phyloP scores from a whole-genome alignment of 2,797 vertebrate species.

The Characodon lateralis region DNA sequence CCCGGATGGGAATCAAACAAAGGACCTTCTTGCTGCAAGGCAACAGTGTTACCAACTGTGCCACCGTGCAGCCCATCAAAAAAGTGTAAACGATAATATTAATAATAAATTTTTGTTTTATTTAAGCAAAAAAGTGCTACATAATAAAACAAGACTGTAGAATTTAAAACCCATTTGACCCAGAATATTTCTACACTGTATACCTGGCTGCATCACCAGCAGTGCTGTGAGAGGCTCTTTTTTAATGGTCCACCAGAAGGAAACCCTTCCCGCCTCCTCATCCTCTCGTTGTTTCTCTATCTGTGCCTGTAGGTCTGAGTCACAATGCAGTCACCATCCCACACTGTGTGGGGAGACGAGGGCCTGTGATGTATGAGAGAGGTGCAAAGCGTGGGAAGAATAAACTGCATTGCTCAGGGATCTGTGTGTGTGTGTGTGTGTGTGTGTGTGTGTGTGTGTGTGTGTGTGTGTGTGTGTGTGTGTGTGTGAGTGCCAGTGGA shows the following conservation, averaged over 20 bases:
- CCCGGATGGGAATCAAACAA: no score
- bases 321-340: constrained; percentile 77
- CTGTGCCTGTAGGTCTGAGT: constrained; percentile 68
- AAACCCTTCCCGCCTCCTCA: constrained; percentile 49
- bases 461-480: constrained; percentile 3
- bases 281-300: constrained; percentile 44
- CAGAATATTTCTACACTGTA: neutral
- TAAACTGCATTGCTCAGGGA: constrained; percentile 67
- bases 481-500: constrained; percentile 32
- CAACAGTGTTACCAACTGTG: no score
- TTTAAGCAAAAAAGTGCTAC: no score
- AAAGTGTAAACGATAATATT: no score
- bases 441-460: constrained; percentile 28
- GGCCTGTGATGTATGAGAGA: constrained; percentile 74
- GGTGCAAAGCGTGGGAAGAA: constrained; percentile 74
- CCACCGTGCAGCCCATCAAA: no score
- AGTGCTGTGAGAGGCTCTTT: constrained; percentile 33
- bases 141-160: neutral
- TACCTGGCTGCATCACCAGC: constrained; percentile 24
- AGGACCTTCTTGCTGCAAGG: no score
- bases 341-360: constrained; percentile 79
- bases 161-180: neutral
- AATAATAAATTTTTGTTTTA: no score
- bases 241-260: constrained; percentile 32
- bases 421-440: constrained; percentile 34